Base-by-base conservation (phyloP, 2,797 vertebrate genomes). In the Hypotaenidia philippensis region DNA sequence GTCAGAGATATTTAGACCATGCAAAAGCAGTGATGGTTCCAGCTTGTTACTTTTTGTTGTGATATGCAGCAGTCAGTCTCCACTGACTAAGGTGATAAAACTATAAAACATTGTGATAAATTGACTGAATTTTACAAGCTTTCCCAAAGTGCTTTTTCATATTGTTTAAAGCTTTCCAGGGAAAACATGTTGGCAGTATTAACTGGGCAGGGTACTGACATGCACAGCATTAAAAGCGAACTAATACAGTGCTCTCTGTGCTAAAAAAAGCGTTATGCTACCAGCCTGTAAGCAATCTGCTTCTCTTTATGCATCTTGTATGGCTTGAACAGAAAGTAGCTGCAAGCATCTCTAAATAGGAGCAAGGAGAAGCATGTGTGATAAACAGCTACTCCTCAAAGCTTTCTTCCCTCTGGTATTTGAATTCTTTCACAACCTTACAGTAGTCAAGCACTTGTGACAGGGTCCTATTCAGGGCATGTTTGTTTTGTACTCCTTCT, bases 41-140 rank as follows among this genome's bases (percentile, higher is more conserved):
- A 83, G 72, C 77, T 89, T 72, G 82, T 52, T 81, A 50, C 32
- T 76, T 78, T 59, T 34, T 38, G 40, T 31, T 89, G 83, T 68
- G 82, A 63, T 63, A 79, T 63, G 55, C 83, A 78, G 66, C 63
- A 64, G 11, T 19, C 59, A 19, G 66, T 91, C 89, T 92, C 89
- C 63, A 57, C 74, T 87, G 87, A 92, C 90, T 86, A 72, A 93
- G 80, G 89, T 92, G 92, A 93, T 94, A 94, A 96, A 96, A 89
- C 61, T 14, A 55, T 71, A 92, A 95, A 96, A 91, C 72, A 79
- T 59, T 25, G 32, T 96, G 91, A 92, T 88, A 95, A 95, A 93
- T 66, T 93, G 95, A 95, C 91, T 90, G 92, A 74, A 90, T 94
- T 94, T 95, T 95, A 96, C 91, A 95, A 93, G 89, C 82, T 59